Percentiles rank a stretch among this genome's conserved stretches.
Conservation (phyloP, 2,888 invertebrate species). For the Melieria crassipennis region DNA sequence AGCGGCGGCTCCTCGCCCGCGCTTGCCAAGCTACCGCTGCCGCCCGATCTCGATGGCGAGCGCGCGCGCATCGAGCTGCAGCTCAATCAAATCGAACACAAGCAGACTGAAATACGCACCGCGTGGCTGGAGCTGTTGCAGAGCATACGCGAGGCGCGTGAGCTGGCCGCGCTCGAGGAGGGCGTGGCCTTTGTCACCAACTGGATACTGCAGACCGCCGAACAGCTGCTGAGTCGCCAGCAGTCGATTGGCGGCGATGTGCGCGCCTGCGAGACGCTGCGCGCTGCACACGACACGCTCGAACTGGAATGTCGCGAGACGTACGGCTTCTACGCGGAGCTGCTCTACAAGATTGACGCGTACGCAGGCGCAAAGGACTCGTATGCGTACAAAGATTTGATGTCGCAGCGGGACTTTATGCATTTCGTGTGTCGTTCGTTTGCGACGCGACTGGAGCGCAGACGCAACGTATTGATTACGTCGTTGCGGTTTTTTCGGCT, state of each 20-base stretch:
- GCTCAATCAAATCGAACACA: constrained; percentile 70
- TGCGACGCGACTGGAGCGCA: constrained; percentile 76
- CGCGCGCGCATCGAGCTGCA: constrained; percentile 70
- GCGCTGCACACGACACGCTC: constrained; percentile 78
- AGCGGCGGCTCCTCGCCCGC: constrained; percentile 3
- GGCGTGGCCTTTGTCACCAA: constrained; percentile 78
- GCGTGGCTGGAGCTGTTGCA: constrained; percentile 72
- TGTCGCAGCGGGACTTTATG: constrained; percentile 82
- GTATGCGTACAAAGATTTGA: constrained; percentile 70
- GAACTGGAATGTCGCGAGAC: constrained; percentile 82
- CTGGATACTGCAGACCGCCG: constrained; percentile 82
- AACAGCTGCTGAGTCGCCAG: constrained; percentile 76
- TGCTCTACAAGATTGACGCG: constrained; percentile 76
- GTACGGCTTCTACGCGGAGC: constrained; percentile 80
- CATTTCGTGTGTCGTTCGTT: constrained; percentile 83
- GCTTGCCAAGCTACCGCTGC: constrained; percentile 57
- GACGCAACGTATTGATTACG: constrained; percentile 78
- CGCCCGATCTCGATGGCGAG: constrained; percentile 73
- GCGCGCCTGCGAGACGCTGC: constrained; percentile 76
- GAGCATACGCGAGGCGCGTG: constrained; percentile 71
- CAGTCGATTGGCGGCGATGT: constrained; percentile 79
- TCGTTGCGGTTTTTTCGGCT: constrained; percentile 80
- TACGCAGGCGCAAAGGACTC: constrained; percentile 65
- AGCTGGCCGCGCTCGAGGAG: constrained; percentile 71
- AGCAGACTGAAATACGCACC: constrained; percentile 71